Evolutionary conservation across 2,888 invertebrate species (phyloP).

Genomic region (Geotrupes spiniger): DNA sequence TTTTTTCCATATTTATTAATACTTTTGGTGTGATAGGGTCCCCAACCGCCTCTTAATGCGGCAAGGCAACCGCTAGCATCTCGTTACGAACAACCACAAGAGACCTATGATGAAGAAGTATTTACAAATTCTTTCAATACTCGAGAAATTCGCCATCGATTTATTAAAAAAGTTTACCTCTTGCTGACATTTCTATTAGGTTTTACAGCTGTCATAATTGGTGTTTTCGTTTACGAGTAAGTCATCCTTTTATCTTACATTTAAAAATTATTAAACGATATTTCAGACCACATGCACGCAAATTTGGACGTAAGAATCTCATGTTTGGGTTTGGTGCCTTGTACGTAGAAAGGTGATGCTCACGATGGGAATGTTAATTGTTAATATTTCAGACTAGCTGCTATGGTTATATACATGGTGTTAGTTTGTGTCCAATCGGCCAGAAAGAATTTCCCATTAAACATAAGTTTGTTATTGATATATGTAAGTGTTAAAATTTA

Average conservation of each 20-base stretch:
- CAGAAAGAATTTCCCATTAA: constrained; percentile 35
- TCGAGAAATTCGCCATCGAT: constrained; percentile 37
- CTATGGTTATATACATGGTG: constrained; percentile 11
- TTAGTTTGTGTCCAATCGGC: constrained; percentile 30
- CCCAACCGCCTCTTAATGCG: too few species aligned
- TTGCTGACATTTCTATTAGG: constrained; percentile 55
- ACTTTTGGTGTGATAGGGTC: too few species aligned
- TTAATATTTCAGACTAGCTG: constrained; percentile 16
- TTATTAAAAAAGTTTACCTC: constrained; percentile 56
- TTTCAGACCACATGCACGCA: constrained; percentile 8
- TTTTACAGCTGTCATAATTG: constrained; percentile 52
- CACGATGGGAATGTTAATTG: not conserved
- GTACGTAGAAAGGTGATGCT: constrained; percentile 1
- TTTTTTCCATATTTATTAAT: too few species aligned
- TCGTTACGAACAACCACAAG: too few species aligned
- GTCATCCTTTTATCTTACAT: constrained; percentile 12
- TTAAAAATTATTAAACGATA: not conserved
- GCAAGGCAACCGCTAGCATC: too few species aligned
- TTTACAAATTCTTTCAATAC: constrained; percentile 14
- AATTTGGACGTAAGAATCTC: constrained; percentile 2
- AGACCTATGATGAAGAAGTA: too few species aligned
- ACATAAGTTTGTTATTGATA: constrained; percentile 32
- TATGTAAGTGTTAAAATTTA: constrained; percentile 23
- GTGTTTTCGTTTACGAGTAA: constrained; percentile 48
- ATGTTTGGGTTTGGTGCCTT: constrained; percentile 7